Percentiles rank a stretch among this genome's conserved stretches.
Conservation (phyloP, 2,888 invertebrate species). For the Ptychoptera contaminata region DNA sequence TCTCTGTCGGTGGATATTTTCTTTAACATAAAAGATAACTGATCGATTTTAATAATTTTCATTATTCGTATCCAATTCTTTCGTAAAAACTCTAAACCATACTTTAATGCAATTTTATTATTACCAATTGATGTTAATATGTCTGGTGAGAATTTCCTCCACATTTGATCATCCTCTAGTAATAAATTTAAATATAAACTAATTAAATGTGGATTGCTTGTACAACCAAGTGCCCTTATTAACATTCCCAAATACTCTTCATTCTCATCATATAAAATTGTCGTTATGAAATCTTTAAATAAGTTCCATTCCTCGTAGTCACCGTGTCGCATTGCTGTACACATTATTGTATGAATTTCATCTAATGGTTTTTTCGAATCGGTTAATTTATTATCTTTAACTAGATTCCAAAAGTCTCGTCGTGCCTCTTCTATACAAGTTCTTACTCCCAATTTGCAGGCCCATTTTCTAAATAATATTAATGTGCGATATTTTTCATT, state of each 20-base stretch:
- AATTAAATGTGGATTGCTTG: not conserved
- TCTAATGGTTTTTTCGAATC: constrained; percentile 5
- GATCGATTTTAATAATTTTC: no score
- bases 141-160: constrained; percentile 1
- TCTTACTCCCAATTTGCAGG: not conserved
- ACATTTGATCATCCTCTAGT: not conserved
- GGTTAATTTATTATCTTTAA: not conserved
- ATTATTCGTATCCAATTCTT: constrained; percentile 1
- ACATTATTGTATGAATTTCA: constrained; percentile 5
- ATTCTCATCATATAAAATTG: not conserved
- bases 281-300: constrained; percentile 1
- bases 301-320: constrained; percentile 7
- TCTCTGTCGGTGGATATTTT: no score
- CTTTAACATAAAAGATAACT: no score
- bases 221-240: constrained; percentile 2
- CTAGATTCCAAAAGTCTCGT: not conserved
- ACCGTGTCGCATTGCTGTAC: constrained; percentile 7
- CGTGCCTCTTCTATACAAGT: not conserved
- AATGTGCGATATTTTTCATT: not conserved
- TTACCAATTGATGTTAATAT: constrained; percentile 4
- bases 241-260: not conserved
- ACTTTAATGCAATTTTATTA: constrained; percentile 7
- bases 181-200: constrained; percentile 1
- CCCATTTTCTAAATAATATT: not conserved
- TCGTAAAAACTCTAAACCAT: constrained; percentile 6